Evolutionary conservation across 2,113 vertebrate genomes (phyloP), one percentile per base, ranked within the genome.

Genomic region (Leptosomus discolor): DNA sequence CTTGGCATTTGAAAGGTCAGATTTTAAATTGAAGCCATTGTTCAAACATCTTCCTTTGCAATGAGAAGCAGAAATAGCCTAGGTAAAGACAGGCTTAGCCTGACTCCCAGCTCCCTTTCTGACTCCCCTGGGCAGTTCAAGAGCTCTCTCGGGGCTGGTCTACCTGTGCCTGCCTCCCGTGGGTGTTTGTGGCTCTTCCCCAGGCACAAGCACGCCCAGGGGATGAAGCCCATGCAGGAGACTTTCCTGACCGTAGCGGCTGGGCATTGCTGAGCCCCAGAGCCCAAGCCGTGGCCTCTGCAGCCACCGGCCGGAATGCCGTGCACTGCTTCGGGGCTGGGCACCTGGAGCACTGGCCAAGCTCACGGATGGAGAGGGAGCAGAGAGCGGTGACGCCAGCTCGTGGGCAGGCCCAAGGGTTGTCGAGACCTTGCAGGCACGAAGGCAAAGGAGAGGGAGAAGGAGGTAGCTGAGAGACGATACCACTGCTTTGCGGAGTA

Each of bases 1-100:
- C 57, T 88, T 79, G 57, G 37, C 48, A 80, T 91, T 92, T 91
- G 65, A 88, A 97, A 82, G 84, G 70, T 96, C 69, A 79, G 27
- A 39, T 85, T 70, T 95, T 76, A 83, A 73, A 83, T 3, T 65
- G 80, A 91, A 85, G 45, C 61, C 14, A 23, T 45, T 71, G 48
- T 90, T 95, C 67, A 69, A 79, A 74, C 57, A 91, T 73, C 73
- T 85, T 91, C 46, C 22, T 74, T 43, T 71, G 65, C 65, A 45
- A 45, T 6, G 29, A 36, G 64, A 92, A 71, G 53, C 34, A 91
- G 77, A 56, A 89, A 68, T 21, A 75, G 23, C 41, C 64, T 37
- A 29, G 15, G 39, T 4, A 2, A 95, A 88, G 83, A 23, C 32
- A 30, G 37, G 26, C 41, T 60, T n/a, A 26, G 30, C 22, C 27